These are phyloP conservation scores for Galerucella pusilla DNA, from an alignment of 2,888 invertebrate species.

Conservation along the genomic window DNA sequence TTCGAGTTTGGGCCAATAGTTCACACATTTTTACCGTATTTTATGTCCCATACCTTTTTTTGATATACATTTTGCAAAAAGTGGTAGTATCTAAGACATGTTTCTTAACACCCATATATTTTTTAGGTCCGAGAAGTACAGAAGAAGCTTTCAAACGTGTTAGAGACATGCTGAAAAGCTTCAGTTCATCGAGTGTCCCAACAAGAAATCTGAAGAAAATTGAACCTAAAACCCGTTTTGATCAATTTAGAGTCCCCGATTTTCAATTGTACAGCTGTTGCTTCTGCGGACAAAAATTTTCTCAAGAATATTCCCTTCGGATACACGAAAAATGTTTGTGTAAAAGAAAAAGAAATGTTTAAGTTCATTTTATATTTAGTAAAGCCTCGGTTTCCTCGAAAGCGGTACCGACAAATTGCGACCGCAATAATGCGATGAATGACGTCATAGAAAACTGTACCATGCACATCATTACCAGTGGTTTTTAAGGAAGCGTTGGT, in stretches of 20 bases:
- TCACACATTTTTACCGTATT: no score
- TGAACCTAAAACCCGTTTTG: not conserved
- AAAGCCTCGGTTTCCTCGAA: no score
- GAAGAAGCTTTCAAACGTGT: slow-evolving; percentile 24
- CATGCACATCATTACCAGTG: no score
- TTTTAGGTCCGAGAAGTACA: slow-evolving; percentile 11
- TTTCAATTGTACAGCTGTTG: slow-evolving; percentile 12
- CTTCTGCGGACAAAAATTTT: slow-evolving; percentile 26
- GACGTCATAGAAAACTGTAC: no score
- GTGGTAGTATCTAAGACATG: no score
- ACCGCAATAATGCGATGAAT: no score
- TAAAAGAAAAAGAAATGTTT: not conserved
- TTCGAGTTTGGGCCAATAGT: no score
- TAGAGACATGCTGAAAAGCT: slow-evolving; percentile 11
- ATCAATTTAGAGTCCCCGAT: not conserved
- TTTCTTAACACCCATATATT: not conserved
- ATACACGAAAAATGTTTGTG: slow-evolving; percentile 32
- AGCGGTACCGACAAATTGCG: no score
- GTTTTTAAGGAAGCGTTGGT: no score
- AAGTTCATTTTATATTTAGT: not conserved
- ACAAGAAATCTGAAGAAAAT: not conserved
- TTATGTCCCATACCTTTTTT: no score
- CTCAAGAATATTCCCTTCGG: slow-evolving; percentile 19
- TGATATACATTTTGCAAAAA: no score
- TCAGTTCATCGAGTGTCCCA: not conserved